Percentiles rank a stretch among this genome's conserved stretches.
Evolutionary conservation across 2,113 vertebrate genomes (phyloP).

Genomic region (Fregetta grallaria): DNA sequence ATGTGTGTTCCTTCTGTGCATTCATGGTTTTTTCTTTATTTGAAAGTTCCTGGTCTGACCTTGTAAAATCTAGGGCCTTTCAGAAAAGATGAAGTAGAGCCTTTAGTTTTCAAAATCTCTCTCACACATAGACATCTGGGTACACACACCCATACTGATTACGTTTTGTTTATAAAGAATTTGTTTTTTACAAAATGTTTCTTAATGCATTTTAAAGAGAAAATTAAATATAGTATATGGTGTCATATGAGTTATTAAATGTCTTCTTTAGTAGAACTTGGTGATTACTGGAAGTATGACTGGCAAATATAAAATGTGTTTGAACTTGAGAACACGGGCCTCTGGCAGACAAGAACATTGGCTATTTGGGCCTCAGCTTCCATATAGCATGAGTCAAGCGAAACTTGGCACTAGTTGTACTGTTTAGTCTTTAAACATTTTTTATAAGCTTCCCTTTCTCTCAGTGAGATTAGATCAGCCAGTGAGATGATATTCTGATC

Average conservation of each 20-base stretch:
- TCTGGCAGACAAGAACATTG: background rate
- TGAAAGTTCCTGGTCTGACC: conserved; percentile 11
- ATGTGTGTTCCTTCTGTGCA: background rate
- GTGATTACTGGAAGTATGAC: background rate
- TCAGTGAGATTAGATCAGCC: conserved; percentile 24
- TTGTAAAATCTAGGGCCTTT: conserved; percentile 9
- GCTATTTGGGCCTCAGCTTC: conserved; percentile 17
- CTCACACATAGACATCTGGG: background rate
- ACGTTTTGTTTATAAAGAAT: background rate
- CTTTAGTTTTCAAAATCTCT: conserved; percentile 36
- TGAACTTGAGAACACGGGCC: conserved; percentile 15
- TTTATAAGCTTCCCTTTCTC: conserved; percentile 23
- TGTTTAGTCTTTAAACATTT: conserved; percentile 42
- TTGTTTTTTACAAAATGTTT: background rate
- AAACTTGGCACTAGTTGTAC: conserved; percentile 25
- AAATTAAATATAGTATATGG: background rate
- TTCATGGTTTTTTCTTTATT: background rate
- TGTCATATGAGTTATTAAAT: background rate
- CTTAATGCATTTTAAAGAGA: background rate
- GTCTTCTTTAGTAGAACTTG: background rate
- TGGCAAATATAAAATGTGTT: conserved; percentile 31
- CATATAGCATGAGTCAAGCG: conserved; percentile 31
- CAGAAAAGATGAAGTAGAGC: background rate
- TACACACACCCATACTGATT: background rate
- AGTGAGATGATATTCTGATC: background rate